Conservation (phyloP, 2,888 invertebrate genomes). For the Lobophora halterata region DNA sequence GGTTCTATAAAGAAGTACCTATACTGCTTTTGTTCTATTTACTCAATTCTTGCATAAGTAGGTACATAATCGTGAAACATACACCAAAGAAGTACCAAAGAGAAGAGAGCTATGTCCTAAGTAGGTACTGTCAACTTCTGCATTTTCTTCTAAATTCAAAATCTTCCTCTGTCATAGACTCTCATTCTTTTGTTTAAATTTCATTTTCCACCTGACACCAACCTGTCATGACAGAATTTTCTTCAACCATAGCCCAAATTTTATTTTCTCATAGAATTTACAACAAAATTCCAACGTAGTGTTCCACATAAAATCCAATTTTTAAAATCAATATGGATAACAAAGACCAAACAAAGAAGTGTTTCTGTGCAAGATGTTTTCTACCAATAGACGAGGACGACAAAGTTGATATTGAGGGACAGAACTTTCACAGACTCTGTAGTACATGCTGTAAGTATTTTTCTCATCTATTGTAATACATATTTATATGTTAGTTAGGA, state of each 20-base stretch:
- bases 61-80: no score
- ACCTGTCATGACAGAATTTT: conserved; percentile 51
- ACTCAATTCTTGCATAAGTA: no score
- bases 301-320: no score
- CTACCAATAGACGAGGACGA: conserved; percentile 59
- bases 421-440: conserved; percentile 65
- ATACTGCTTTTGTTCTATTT: no score
- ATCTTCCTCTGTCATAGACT: conserved; percentile 30
- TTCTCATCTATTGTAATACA: not conserved
- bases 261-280: conserved; percentile 8
- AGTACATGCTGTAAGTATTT: conserved; percentile 67
- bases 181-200: conserved; percentile 40
- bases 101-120: no score
- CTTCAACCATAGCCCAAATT: conserved; percentile 32
- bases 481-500: no score
- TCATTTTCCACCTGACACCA: conserved; percentile 48
- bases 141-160: conserved; percentile 31
- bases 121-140: conserved; percentile 27
- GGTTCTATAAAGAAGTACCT: no score
- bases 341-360: conserved; percentile 60
- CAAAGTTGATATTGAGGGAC: conserved; percentile 62
- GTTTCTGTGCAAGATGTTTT: conserved; percentile 70
- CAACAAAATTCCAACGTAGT: conserved; percentile 38
- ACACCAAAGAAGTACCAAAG: no score
- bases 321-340: conserved; percentile 57